phyloP scores from a whole-genome alignment of 2,113 vertebrate species.

The Madoqua kirkii region DNA sequence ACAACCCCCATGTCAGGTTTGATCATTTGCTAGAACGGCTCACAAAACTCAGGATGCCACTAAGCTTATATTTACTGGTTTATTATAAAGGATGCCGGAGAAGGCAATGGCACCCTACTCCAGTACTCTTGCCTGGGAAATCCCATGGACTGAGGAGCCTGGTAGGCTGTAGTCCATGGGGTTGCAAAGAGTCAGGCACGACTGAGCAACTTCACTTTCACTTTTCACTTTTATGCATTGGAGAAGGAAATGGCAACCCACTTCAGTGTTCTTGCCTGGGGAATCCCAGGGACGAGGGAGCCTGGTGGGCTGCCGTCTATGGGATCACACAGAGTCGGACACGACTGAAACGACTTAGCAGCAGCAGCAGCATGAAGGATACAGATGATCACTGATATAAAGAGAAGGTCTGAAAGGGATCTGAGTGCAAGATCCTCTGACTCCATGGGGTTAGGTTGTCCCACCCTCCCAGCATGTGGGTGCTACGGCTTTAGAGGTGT shows the following conservation, averaged over 20 bases:
- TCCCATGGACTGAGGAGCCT: no score
- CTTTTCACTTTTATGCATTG: no score
- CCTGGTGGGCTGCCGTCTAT: no score
- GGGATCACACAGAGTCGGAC: no score
- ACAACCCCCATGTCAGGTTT: not conserved
- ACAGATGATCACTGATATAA: no score
- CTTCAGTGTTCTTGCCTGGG: no score
- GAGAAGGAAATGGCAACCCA: no score
- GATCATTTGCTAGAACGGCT: not conserved
- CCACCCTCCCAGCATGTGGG: accelerated
- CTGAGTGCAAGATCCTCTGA: not conserved
- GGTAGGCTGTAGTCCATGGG: no score
- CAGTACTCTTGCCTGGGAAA: no score
- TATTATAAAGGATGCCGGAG: not conserved
- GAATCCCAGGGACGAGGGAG: no score
- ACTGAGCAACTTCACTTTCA: no score
- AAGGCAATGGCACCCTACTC: no score
- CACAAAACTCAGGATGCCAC: not conserved
- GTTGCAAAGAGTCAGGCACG: accelerated
- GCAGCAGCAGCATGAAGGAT: not conserved
- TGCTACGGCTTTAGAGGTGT: not conserved
- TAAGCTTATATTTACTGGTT: not conserved
- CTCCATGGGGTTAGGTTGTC: not conserved
- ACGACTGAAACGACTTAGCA: accelerated
- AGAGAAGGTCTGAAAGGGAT: not conserved